phyloP scores from a whole-genome alignment of 2,888 invertebrate species.

The Ernsta delagoae region DNA sequence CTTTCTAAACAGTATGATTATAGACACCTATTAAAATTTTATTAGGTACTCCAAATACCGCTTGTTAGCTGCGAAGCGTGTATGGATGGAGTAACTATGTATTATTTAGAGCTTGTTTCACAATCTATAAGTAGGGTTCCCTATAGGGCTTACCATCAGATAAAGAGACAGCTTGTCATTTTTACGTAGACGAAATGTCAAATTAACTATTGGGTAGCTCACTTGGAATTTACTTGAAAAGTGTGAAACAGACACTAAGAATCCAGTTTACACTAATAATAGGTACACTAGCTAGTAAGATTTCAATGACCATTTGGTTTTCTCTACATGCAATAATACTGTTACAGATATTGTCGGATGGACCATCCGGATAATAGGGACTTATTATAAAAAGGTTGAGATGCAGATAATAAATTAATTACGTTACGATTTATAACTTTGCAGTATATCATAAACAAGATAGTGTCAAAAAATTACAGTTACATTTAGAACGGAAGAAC shows the following conservation, averaged over 20 bases:
- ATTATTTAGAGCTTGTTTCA: background rate
- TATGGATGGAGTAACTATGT: background rate
- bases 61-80: background rate
- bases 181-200: too few relatives aligned
- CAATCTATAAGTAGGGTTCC: too few relatives aligned
- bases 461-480: background rate
- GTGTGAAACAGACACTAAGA: too few relatives aligned
- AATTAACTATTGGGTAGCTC: too few relatives aligned
- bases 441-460: background rate
- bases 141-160: too few relatives aligned
- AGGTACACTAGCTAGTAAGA: conserved; percentile 25
- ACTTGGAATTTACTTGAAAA: too few relatives aligned
- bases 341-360: conserved; percentile 26
- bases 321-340: conserved; percentile 23
- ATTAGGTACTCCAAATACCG: background rate
- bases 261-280: conserved; percentile 15
- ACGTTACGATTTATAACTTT: too few relatives aligned
- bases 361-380: conserved; percentile 6
- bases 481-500: too few relatives aligned
- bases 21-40: conserved; percentile 45
- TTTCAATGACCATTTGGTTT: conserved; percentile 20
- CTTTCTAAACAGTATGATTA: conserved; percentile 45
- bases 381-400: conserved; percentile 26
- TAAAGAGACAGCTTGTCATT: too few relatives aligned
- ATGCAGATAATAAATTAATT: conserved; percentile 27